Evolutionary conservation across 2,797 vertebrate genomes (phyloP), one percentile per base, ranked within the genome.

Genomic region (Toxotes lorentzi): DNA sequence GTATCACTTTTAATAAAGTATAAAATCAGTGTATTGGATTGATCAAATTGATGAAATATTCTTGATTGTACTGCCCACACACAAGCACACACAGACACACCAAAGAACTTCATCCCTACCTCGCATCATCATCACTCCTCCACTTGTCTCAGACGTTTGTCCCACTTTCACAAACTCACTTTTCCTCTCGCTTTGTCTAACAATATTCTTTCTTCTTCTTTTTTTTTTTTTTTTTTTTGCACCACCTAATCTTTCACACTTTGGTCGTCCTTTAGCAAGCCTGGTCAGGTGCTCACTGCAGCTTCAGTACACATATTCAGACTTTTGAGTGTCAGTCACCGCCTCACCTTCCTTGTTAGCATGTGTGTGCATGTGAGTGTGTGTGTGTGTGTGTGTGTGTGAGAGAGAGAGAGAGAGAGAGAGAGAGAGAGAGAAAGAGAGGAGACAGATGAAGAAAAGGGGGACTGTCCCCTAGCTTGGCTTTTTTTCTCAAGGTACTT

Each of bases 121-220:
- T 96, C 95, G 92, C 94, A 94, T 95, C 93, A 93, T 96, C 92
- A 90, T 94, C 92, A 91, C 91, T 92, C 85, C 84, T 92, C 86
- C 88, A 90, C 88, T 92, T 62, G 86, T 89, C 77, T 87, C 85
- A 89, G 89, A 85, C 7, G 86, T 70, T 73, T 92, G 92, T 89
- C 90, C 89, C 92, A 93, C 91, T 94, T 94, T 94, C 92, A 92
- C 89, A 91, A 85, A 82, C 74, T 87, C 82, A 82, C 73, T 86
- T 61, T 67, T 87, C 53, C 74, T 84, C 83, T 91, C 61, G 73
- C 87, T 83, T 70, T 67, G 63, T 73, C 71, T 72, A 40, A 65
- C 56, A 70, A n/a, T 21, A 50, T 40, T 84, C 66, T 85, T 17
- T 38, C 30, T 66, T 61, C 73, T 68, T 56, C 75, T 60, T 65